Base-by-base conservation (phyloP, 2,113 vertebrate genomes). In the Cricetomys ansorgei region DNA sequence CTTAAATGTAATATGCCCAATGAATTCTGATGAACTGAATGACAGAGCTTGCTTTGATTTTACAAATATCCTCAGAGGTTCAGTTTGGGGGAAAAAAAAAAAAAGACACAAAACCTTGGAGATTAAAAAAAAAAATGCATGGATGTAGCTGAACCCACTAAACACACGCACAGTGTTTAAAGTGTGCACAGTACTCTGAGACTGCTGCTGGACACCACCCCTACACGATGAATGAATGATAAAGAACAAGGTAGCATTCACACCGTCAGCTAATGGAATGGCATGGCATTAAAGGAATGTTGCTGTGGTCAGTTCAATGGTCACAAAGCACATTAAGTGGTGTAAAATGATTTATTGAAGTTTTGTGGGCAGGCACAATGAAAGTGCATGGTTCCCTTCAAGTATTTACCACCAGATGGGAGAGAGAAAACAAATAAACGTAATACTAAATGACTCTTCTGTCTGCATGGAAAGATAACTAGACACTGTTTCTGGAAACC, bases 401-500 rank as follows among this genome's bases (percentile, higher is more conserved):
- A 88, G 57, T 72, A 83, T 90, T 93, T 62, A 62, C 50, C 31
- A 15, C 75, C 72, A 88, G 88, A 93, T 29, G 69, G 37, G 59
- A 94, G 73, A 86, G 89, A 81, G n/a, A 83, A 96, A 89, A 83
- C 69, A 70, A 84, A 79, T 40, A 92, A 62, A 87, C 62, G n/a
- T 45, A 79, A 53, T 29, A 29, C 37, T 7, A 96, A 97, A 86
- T 15, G n/a, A 48, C 45, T 94, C 0, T 16, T 67, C 67, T 16
- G 57, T 89, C 83, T 94, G 75, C 69, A 16, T 27, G 64, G 29
- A 92, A 87, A 92, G 77, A 75, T 67, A 94, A 84, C 64, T 2
- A 77, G 81, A 83, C 37, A 87, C 70, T 55, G 67, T 91, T 95
- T 95, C 95, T 89, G 84, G 64, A 84, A 96, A 91, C 59, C 67